Evolutionary conservation across 2,797 vertebrate genomes (phyloP).

Genomic region (Lacerta viridis): DNA sequence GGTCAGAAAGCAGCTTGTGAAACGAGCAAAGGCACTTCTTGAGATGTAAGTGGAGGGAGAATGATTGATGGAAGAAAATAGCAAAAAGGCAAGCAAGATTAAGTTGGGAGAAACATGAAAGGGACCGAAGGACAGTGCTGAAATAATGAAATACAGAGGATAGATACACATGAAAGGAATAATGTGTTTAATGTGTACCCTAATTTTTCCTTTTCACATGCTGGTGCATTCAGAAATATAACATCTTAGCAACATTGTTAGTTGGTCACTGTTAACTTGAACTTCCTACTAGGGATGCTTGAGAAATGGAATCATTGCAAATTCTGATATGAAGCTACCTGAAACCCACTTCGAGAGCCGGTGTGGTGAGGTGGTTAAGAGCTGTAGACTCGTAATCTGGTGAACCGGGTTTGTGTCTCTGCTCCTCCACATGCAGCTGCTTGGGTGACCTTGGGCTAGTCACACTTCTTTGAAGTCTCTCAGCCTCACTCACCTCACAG

Average conservation of each 20-base stretch:
- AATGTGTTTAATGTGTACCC: conserved; percentile 9
- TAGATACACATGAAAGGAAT: conserved; percentile 14
- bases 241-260: neutral
- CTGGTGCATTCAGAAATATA: neutral
- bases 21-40: neutral
- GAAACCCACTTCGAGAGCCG: too few relatives aligned
- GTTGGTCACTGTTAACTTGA: neutral
- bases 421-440: too few relatives aligned
- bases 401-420: too few relatives aligned
- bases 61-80: neutral
- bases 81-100: conserved; percentile 13
- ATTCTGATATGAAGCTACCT: neutral
- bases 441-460: too few relatives aligned
- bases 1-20: conserved; percentile 17
- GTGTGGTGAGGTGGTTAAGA: too few relatives aligned
- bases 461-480: too few relatives aligned
- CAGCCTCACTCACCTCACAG: too few relatives aligned
- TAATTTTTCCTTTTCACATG: conserved; percentile 12
- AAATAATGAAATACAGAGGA: conserved; percentile 45
- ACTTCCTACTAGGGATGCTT: neutral
- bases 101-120: conserved; percentile 25
- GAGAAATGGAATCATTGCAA: neutral
- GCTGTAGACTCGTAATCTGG: too few relatives aligned
- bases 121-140: neutral
- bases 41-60: neutral